Percentiles rank a stretch among this genome's conserved stretches.
Evolutionary conservation across 2,113 vertebrate genomes (phyloP).

Genomic region (Mesembrinibis cayennensis): DNA sequence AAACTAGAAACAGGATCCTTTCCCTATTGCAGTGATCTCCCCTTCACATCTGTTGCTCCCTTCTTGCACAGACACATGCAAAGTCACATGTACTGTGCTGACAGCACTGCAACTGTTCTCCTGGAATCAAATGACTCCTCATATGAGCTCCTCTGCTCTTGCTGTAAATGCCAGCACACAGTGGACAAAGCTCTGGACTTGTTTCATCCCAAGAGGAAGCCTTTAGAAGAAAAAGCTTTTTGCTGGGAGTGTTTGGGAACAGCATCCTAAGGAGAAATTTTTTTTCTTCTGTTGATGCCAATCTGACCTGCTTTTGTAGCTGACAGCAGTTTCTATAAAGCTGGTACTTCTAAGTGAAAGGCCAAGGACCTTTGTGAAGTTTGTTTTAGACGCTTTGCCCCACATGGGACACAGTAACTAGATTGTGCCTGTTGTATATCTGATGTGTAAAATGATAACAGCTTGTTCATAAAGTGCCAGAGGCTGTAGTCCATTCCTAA

Average conservation of each 20-base stretch:
- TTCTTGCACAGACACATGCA: neutral
- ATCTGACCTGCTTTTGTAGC: slow-evolving; percentile 11
- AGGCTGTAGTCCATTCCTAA: neutral
- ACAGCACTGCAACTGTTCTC: slow-evolving; percentile 70
- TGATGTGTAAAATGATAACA: neutral
- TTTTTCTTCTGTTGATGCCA: neutral
- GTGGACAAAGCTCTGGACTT: slow-evolving; percentile 19
- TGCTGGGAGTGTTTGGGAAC: slow-evolving; percentile 12
- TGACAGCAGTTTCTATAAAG: neutral
- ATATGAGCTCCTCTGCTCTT: slow-evolving; percentile 31
- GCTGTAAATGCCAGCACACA: slow-evolving; percentile 52
- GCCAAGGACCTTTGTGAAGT: neutral
- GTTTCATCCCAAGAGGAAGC: slow-evolving; percentile 20
- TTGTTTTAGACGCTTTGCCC: neutral
- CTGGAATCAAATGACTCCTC: slow-evolving; percentile 63
- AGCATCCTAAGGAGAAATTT: slow-evolving; percentile 34
- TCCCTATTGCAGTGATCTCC: slow-evolving; percentile 23
- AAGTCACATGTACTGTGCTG: slow-evolving; percentile 33
- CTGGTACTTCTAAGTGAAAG: neutral
- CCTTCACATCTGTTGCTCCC: slow-evolving; percentile 14
- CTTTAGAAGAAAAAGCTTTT: slow-evolving; percentile 62
- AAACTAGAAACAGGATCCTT: slow-evolving; percentile 19
- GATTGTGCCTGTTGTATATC: neutral
- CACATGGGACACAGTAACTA: neutral
- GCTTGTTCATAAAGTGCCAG: neutral